phyloP scores from a whole-genome alignment of 2,888 invertebrate species.

The Andrena camellia region DNA sequence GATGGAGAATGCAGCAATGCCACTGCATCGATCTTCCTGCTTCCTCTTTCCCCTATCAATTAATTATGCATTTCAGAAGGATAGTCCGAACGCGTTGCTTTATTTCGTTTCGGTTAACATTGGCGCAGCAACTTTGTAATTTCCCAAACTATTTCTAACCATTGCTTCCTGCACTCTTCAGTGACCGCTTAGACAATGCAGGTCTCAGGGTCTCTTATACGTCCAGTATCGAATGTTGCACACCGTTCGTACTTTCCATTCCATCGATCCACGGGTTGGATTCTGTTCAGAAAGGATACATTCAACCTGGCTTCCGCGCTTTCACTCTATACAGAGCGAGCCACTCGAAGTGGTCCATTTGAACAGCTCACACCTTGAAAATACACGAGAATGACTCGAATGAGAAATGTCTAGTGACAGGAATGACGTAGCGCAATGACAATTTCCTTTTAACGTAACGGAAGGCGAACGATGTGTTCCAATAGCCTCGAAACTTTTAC shows the following conservation, averaged over 20 bases:
- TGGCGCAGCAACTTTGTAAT: background rate
- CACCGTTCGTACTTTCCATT: background rate
- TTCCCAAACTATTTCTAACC: background rate
- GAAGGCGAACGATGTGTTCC: background rate
- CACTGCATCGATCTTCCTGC: background rate
- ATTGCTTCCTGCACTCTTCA: background rate
- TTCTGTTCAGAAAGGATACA: background rate
- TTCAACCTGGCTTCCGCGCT: background rate
- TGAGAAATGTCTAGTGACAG: background rate
- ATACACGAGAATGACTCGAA: background rate
- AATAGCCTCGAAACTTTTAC: background rate
- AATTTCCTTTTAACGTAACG: background rate
- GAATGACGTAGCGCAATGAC: background rate
- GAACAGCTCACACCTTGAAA: background rate
- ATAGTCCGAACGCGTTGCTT: background rate
- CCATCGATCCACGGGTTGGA: too few relatives aligned
- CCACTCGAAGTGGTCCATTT: background rate
- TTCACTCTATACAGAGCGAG: slow-evolving; percentile 3
- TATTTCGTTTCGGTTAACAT: slow-evolving; percentile 8
- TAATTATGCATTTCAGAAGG: slow-evolving; percentile 24
- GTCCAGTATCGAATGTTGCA: background rate
- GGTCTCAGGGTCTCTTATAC: background rate
- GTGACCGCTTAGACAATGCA: too few relatives aligned
- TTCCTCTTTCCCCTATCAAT: background rate
- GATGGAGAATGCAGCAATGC: background rate